Evolutionary conservation across 2,888 invertebrate species (phyloP).

Genomic region (Cheilosia grossa): DNA sequence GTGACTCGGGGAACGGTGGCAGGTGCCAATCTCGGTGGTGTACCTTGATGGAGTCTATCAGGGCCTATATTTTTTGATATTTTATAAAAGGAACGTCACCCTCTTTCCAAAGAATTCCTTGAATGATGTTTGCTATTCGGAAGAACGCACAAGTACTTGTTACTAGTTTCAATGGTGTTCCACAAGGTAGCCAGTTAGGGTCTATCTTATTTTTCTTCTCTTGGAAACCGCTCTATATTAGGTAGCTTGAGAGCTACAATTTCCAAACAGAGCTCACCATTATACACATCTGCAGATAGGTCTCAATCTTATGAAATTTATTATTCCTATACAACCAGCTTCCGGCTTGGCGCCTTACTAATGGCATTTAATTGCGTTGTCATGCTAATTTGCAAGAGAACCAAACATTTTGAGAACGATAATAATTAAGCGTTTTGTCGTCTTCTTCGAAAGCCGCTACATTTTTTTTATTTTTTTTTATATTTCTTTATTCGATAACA

Average conservation of each 20-base stretch:
- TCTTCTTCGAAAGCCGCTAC: slow-evolving; percentile 5
- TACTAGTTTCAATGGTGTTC: neutral
- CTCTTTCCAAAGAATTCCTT: too few relatives aligned
- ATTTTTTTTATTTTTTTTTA: neutral
- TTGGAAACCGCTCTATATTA: too few relatives aligned
- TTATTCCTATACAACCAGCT: neutral
- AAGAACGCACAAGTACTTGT: neutral
- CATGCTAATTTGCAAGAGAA: slow-evolving; percentile 5
- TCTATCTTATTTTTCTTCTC: neutral
- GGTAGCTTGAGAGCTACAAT: too few relatives aligned
- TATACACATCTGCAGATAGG: neutral
- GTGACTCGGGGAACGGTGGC: neutral
- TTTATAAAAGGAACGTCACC: too few relatives aligned
- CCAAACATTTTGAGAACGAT: neutral
- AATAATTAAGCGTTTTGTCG: neutral
- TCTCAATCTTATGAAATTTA: neutral
- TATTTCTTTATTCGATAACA: slow-evolving; percentile 7
- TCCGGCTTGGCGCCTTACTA: neutral
- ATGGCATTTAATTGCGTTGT: slow-evolving; percentile 11
- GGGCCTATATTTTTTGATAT: neutral
- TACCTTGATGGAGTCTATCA: neutral
- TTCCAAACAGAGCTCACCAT: too few relatives aligned
- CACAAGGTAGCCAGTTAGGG: neutral
- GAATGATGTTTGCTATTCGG: too few relatives aligned
- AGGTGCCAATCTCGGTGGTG: too few relatives aligned